Conservation (phyloP, 2,113 vertebrate genomes). For the Phaethon lepturus region DNA sequence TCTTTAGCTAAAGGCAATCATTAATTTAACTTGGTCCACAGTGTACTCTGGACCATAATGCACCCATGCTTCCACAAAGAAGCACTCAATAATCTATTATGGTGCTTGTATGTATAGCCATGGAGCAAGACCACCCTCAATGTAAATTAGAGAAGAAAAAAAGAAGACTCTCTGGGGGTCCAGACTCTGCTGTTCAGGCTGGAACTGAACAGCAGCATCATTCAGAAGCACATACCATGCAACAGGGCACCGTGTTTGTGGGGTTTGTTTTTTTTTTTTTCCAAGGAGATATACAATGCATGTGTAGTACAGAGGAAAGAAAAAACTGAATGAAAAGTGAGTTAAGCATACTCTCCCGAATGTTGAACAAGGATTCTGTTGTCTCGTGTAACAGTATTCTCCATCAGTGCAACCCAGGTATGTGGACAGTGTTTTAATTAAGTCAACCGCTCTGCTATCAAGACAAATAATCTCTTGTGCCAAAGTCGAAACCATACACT, state of each 20-base stretch:
- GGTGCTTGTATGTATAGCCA: not conserved
- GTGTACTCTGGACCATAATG: rapidly evolving
- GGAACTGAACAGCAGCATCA: constrained; percentile 29
- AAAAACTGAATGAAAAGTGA: constrained; percentile 50
- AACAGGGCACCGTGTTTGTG: not conserved
- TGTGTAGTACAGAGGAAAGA: constrained; percentile 27
- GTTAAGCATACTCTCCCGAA: not conserved
- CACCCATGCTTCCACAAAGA: not conserved
- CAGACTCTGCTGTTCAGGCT: not conserved
- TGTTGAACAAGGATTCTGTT: constrained; percentile 66
- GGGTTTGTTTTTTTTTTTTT: not conserved
- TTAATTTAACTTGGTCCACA: not conserved
- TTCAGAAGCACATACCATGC: not conserved
- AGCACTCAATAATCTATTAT: not conserved
- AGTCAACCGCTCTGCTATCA: constrained; percentile 53
- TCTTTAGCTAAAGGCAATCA: not conserved
- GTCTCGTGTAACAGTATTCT: constrained; percentile 45
- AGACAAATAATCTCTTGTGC: constrained; percentile 51
- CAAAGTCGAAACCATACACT: not conserved
- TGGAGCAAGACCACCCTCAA: constrained; percentile 7
- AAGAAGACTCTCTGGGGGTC: not conserved
- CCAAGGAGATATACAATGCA: not conserved
- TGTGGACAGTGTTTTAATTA: constrained; percentile 69
- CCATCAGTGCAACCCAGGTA: constrained; percentile 37
- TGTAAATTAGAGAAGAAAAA: not conserved